Conservation (phyloP, 2,797 vertebrate species). For the Sparidentex hasta region DNA sequence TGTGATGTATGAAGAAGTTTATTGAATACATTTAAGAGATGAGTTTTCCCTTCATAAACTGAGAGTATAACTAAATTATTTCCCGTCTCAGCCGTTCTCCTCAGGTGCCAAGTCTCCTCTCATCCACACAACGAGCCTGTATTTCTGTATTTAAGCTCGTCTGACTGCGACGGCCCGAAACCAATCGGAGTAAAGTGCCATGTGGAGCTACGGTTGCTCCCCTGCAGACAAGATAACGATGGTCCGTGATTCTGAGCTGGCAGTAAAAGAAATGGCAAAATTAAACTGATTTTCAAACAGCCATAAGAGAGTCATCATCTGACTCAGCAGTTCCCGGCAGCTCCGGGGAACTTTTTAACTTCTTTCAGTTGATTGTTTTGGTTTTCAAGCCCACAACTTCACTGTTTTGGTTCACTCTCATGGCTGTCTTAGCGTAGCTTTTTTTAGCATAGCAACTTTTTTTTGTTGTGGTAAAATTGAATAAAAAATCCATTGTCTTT, state of each 20-base stretch:
- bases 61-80: slow-evolving; percentile 13
- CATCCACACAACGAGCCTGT: background rate
- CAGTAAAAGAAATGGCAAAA: background rate
- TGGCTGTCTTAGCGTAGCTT: too few species aligned
- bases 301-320: background rate
- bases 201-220: slow-evolving; percentile 3
- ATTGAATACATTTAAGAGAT: slow-evolving; percentile 21
- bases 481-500: too few species aligned
- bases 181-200: slow-evolving; percentile 15
- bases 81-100: background rate
- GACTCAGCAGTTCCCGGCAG: background rate
- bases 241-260: background rate
- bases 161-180: slow-evolving; percentile 13
- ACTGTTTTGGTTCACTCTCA: background rate
- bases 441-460: too few species aligned
- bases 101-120: slow-evolving; percentile 8
- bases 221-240: slow-evolving; percentile 6
- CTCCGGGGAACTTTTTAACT: background rate
- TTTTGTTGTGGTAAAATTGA: background rate
- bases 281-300: too few species aligned
- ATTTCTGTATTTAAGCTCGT: slow-evolving; percentile 11
- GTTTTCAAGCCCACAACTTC: too few species aligned
- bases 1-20: slow-evolving; percentile 20
- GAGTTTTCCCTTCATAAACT: background rate
- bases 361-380: background rate